Percentiles rank a stretch among this genome's conserved stretches.
phyloP scores from a whole-genome alignment of 2,113 vertebrate genomes.

The Campylorhamphus procurvoides region DNA sequence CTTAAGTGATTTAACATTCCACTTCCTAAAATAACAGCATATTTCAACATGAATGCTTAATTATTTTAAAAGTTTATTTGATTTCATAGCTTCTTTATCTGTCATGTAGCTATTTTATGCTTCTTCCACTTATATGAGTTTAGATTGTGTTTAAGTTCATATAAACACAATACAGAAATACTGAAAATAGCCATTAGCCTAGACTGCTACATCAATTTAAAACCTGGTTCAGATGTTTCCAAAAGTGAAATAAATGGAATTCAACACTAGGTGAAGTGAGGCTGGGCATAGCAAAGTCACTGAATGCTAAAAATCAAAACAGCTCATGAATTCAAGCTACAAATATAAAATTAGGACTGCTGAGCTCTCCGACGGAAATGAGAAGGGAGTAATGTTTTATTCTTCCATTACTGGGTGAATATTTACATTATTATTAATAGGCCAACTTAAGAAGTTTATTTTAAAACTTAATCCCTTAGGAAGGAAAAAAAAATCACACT shows the following conservation, averaged over 20 bases:
- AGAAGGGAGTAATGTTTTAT: not conserved
- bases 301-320: not conserved
- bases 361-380: not conserved
- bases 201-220: not conserved
- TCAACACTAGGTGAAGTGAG: not conserved
- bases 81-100: conserved; percentile 24
- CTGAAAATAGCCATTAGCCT: not conserved
- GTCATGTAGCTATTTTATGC: conserved; percentile 6
- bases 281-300: not conserved
- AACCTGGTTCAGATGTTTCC: not conserved
- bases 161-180: not conserved
- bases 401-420: not conserved
- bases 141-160: not conserved
- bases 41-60: conserved; percentile 7
- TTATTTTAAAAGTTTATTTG: conserved; percentile 26
- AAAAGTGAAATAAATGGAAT: conserved; percentile 1
- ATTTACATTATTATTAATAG: conserved; percentile 6
- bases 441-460: not conserved
- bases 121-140: not conserved
- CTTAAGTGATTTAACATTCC: conserved; percentile 13
- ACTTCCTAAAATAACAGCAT: not conserved
- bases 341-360: not conserved
- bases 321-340: not conserved
- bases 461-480: not conserved
- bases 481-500: not conserved